Evolutionary conservation across 2,113 vertebrate genomes (phyloP), one percentile per base, ranked within the genome.

Genomic region (Epinephelus fuscoguttatus): DNA sequence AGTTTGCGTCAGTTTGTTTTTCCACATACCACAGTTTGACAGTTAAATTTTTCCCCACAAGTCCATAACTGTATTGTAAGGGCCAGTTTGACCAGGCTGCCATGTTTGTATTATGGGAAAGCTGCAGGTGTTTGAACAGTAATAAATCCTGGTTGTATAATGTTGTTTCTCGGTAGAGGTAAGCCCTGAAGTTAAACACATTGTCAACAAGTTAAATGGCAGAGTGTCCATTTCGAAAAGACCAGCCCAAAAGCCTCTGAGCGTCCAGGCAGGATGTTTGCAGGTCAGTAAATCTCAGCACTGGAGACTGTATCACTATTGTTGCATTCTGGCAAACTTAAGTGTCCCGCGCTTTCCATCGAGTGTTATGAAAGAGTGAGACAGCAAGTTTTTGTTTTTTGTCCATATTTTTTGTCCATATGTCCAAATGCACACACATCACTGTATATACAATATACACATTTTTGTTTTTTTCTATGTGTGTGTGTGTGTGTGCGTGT

Each of bases 271-370:
- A 15, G 50, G 23, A 69, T 60, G 70, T 86, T 69, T 74, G 19
- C 52, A 30, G 66, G 25, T 74, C 81, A 81, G 47, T 42, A 49
- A 81, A 47, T 37, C 23, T 56, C 56, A 80, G 52, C 40, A 17
- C 19, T 15, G 25, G n/a, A 68, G 45, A 25, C 19, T 14, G 18
- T 25, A n/a, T 57, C 52, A 57, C 33, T 30, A 2, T 21, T 59
- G 25, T 11, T 40, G 50, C 13, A 1, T 62, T 23, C 37, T 62
- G 10, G 57, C 37, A 37, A 84, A 66, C 60, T 5, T 45, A 5
- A 55, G 23, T 30, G 55, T 30, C 42, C 23, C n/a, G 17, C n/a
- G 19, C 25, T n/a, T 42, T 27, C 13, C 25, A 50, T n/a, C 0
- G 4, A 23, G 42, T 11, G 23, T n/a, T 6, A 45, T 45, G 42